Evolutionary conservation across 2,888 invertebrate genomes (phyloP), one percentile per base, ranked within the genome.

Genomic region (Coleophora flavipennella): DNA sequence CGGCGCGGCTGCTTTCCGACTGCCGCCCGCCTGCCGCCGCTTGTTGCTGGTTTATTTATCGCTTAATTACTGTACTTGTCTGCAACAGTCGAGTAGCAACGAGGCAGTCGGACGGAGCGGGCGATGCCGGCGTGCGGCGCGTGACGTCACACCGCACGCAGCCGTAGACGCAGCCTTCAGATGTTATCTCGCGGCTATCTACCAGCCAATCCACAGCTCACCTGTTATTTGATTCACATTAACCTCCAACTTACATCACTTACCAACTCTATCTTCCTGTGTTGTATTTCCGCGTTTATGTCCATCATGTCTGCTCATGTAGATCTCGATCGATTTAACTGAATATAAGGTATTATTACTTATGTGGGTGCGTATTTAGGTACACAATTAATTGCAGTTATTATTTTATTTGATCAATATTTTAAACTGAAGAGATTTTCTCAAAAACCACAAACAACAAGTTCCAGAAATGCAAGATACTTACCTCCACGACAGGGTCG

Each of bases 61-160:
- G 77, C 83, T 81, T 83, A 81, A 81, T 83, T 80, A 81, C 75
- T 78, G 70, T 74, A 76, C 78, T 75, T 71, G 80, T 78, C 77
- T 73, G 72, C 74, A 79, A 76, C 74, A 80, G 81, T 81, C 62
- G 58, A 64, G 63, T 61, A 35, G 35, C 35, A 61, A 59, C 50
- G 50, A 49, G 62, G 64, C 61, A 57, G 48, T 51, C 66, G 77
- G 78, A 61, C 49, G 50, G 50, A 61, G 65, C 62, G 56, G 48
- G 53, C 67, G 79, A 78, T 80, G 81, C 79, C 77, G 66, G 64
- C 69, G 80, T 77, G 79, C 81, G 73, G 71, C 66, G 51, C 62
- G 66, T 77, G 78, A 75, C 80, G 77, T 79, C 79, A 77, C 20
- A 9, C 32, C 36, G 43, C 28, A 14, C 20, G 42, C 20, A 11